Evolutionary conservation across 1,140 invertebrate species (phyloP), one percentile per base, ranked within the genome.

Genomic region (Cataglyphis hispanica): DNA sequence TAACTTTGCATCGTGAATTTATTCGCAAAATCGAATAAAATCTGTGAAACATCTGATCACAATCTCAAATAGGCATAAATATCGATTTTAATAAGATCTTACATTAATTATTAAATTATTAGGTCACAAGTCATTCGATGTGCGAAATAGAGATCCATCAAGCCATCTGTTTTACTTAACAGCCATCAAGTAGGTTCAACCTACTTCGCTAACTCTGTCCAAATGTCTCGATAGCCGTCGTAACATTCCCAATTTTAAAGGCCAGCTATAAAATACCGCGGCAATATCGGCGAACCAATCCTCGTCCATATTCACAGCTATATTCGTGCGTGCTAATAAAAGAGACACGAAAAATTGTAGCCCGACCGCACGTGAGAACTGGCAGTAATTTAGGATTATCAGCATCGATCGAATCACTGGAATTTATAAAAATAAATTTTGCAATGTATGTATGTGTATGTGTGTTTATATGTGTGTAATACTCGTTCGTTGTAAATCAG

Each of bases 391-490:
- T 67, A 58, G 66, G 8, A 83, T 81, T 81, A 70, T 72, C 50
- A 13, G 66, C 66, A 70, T 58, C 31, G 78, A 81, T 81, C 53
- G 66, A 37, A 70, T 69, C 34, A 10, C 40, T 31, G 31, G 46
- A 72, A 87, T 87, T 88, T 84, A 43, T 76, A 74, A 87, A 80
- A 87, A 74, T 81, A 84, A 84, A 31, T 22, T n/a, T 10, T 19
- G 16, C 16, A 22, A 43, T 16, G n/a, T 37, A 37, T 25, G 37
- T 50, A 19, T 46, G 13, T 46, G 2, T 50, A 5, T 19, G 46
- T 19, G 16, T 50, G n/a, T n/a, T n/a, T n/a, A n/a, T n/a, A n/a
- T n/a, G 16, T 34, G 13, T 63, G 13, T 7, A 31, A n/a, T 63
- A 27, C 19, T 63, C 40, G 19, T 31, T 19, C 22, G 19, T 16